These are phyloP conservation scores for Escarpia spicata DNA, from an alignment of 2,888 invertebrate genomes.

Conservation along the genomic window DNA sequence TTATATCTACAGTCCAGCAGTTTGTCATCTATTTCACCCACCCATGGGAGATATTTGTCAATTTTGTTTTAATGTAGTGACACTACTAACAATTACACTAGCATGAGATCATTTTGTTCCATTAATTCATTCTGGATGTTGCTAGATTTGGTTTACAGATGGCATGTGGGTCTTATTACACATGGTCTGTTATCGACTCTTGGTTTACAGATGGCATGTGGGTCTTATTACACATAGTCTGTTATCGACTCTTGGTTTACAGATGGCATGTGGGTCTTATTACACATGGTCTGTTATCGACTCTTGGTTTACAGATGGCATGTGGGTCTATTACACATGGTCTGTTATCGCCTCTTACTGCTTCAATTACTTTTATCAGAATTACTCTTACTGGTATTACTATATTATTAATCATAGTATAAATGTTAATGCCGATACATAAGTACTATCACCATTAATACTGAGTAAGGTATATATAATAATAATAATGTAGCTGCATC, in stretches of 20 bases:
- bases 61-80: not conserved
- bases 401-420: not conserved
- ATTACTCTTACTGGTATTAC: not conserved
- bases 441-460: not conserved
- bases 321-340: not conserved
- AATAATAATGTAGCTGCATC: not conserved
- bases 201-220: no score
- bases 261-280: no score
- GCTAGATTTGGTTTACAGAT: not conserved
- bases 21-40: not conserved
- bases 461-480: not conserved
- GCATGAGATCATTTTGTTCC: not conserved
- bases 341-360: not conserved
- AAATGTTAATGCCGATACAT: not conserved
- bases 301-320: not conserved
- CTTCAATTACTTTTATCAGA: not conserved
- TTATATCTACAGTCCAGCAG: not conserved
- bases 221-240: no score
- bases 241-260: no score
- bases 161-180: not conserved
- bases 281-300: no score
- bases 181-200: no score
- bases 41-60: not conserved
- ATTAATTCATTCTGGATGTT: not conserved
- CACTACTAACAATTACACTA: not conserved